A percentile compares a stretch with the other conserved stretches of the same genome.
These are phyloP conservation scores for Frankliniella fusca DNA, from an alignment of 2,888 invertebrate genomes.

Conservation along the genomic window DNA sequence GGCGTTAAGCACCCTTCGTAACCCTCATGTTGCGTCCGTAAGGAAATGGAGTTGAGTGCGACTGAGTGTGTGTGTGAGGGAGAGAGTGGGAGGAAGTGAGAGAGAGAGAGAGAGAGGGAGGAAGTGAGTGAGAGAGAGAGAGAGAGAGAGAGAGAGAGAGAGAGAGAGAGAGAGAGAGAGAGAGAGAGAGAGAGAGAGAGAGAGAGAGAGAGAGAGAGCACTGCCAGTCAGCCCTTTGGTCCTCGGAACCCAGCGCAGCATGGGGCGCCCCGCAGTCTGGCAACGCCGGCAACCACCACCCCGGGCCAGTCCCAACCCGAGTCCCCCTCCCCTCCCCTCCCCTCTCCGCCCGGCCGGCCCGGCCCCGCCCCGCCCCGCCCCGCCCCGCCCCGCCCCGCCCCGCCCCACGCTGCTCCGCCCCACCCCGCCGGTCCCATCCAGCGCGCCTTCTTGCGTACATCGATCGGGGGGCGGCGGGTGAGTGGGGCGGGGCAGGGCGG, in stretches of 20 bases:
- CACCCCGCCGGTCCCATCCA: too few species aligned
- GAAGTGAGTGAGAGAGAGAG: not conserved
- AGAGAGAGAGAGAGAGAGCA: conserved; percentile 36
- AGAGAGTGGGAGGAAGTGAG: not conserved
- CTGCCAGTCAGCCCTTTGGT: conserved; percentile 38
- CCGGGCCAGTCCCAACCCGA: conserved; percentile 40
- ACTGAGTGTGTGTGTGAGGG: not conserved
- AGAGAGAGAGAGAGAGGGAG: not conserved
- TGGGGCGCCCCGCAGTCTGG: conserved; percentile 28
- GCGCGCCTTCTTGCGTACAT: conserved; percentile 24
- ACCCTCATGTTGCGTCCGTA: not conserved
- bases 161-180: not conserved
- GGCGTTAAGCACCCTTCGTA: too few species aligned
- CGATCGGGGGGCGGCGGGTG: conserved; percentile 15
- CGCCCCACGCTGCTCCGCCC: conserved; percentile 24
- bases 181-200: not conserved
- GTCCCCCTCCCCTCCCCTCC: conserved; percentile 39
- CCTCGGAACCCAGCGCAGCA: not conserved
- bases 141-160: not conserved
- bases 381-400: conserved; percentile 33
- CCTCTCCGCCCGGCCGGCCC: conserved; percentile 32
- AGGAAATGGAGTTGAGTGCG: not conserved
- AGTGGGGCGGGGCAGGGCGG: not conserved
- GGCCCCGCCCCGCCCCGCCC: conserved; percentile 40
- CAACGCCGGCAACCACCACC: conserved; percentile 34